Evolutionary conservation across 2,797 vertebrate genomes (phyloP).

Genomic region (Australoheros facetus): DNA sequence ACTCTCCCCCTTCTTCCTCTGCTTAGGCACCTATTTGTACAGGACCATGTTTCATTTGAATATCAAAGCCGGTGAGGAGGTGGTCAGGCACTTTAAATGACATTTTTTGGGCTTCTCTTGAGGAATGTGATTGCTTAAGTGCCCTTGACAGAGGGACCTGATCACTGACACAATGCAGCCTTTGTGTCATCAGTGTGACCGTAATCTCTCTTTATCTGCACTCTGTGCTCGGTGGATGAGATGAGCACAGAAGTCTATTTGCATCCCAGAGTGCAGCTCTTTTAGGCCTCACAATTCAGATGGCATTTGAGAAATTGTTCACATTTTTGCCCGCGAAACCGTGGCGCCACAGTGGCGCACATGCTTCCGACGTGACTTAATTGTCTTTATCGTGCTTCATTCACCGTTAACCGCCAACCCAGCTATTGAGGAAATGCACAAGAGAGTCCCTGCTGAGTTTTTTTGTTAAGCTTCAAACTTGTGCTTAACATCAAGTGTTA

Average conservation of each 20-base stretch:
- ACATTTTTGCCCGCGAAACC: conserved; percentile 41
- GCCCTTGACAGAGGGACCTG: conserved; percentile 68
- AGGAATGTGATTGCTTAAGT: conserved; percentile 75
- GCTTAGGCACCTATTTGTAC: conserved; percentile 71
- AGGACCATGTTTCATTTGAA: conserved; percentile 82
- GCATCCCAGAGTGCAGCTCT: conserved; percentile 49
- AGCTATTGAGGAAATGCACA: not conserved
- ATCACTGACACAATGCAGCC: conserved; percentile 69
- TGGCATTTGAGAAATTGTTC: conserved; percentile 48
- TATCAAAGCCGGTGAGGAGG: conserved; percentile 78
- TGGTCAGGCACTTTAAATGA: conserved; percentile 78
- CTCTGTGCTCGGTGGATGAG: conserved; percentile 40
- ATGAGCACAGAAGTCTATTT: conserved; percentile 57
- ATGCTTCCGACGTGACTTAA: conserved; percentile 1
- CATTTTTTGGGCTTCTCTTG: conserved; percentile 69
- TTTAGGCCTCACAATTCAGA: conserved; percentile 20
- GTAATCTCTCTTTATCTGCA: conserved; percentile 62
- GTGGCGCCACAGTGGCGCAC: conserved; percentile 22
- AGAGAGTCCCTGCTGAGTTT: not conserved
- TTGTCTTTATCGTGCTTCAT: conserved; percentile 2
- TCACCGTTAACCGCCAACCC: not conserved
- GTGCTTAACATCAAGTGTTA: not conserved
- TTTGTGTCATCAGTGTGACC: conserved; percentile 65
- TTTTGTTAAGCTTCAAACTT: not conserved
- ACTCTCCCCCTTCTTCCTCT: conserved; percentile 63